A percentile compares a stretch with the other conserved stretches of the same genome.
phyloP scores from a whole-genome alignment of 2,888 invertebrate species.

The Amblyjoppa proteus region DNA sequence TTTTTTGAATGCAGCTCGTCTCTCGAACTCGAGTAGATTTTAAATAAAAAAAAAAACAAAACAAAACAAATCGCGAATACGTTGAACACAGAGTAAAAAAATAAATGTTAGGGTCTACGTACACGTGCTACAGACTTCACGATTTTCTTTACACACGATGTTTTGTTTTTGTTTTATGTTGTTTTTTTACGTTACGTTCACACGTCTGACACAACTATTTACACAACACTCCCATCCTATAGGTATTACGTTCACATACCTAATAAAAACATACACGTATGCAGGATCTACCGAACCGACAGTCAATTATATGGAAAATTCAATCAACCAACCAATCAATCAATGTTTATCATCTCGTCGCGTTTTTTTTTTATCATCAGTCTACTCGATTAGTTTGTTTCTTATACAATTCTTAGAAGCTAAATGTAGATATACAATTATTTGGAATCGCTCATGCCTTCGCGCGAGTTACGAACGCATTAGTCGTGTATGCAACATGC shows the following conservation, averaged over 20 bases:
- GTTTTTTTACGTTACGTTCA: conserved; percentile 35
- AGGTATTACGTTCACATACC: conserved; percentile 38
- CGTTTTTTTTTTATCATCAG: conserved; percentile 39
- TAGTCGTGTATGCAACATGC: not conserved
- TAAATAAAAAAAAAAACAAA: conserved; percentile 7
- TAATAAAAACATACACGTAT: conserved; percentile 42
- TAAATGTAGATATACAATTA: conserved; percentile 63
- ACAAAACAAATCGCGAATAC: conserved; percentile 5
- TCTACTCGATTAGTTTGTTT: conserved; percentile 57
- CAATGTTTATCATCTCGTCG: conserved; percentile 5
- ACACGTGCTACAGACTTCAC: conserved; percentile 27
- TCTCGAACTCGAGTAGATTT: not conserved
- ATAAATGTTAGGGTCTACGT: conserved; percentile 38
- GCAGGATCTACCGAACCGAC: conserved; percentile 44
- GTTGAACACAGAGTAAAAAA: conserved; percentile 44
- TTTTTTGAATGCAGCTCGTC: not conserved
- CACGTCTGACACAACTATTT: conserved; percentile 57
- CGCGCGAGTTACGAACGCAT: not conserved
- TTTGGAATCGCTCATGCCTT: conserved; percentile 63
- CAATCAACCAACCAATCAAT: conserved; percentile 1
- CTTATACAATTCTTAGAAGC: conserved; percentile 17
- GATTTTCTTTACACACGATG: conserved; percentile 15
- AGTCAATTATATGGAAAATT: conserved; percentile 46
- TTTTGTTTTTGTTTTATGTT: not conserved
- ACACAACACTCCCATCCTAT: conserved; percentile 56